These are phyloP conservation scores for Chlamydotis undulata DNA, from an alignment of 2,113 vertebrate species.

Conservation along the genomic window DNA sequence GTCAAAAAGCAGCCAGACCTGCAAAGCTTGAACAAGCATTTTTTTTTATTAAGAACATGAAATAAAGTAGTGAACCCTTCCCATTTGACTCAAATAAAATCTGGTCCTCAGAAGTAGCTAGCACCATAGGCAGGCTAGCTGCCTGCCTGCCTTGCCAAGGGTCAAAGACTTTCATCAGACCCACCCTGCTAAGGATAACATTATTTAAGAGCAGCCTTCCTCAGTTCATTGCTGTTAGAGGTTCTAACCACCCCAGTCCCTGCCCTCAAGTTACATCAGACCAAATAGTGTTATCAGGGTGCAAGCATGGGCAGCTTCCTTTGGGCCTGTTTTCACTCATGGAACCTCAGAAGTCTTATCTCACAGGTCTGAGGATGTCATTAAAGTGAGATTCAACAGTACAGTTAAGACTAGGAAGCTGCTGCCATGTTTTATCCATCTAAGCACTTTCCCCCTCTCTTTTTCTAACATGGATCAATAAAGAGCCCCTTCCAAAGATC, in stretches of 20 bases:
- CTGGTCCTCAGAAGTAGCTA: background rate
- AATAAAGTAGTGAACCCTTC: background rate
- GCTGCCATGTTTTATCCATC: background rate
- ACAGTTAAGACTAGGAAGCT: background rate
- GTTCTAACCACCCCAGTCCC: background rate
- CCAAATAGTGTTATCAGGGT: background rate
- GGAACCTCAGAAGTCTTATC: background rate
- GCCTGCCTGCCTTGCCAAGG: background rate
- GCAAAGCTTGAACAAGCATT: slow-evolving; percentile 11
- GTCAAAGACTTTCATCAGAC: background rate
- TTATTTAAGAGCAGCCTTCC: background rate
- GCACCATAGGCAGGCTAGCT: background rate
- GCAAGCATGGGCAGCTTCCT: background rate
- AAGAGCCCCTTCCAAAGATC: background rate
- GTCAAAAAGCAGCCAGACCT: slow-evolving; percentile 9
- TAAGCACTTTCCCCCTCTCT: background rate
- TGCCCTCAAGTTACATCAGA: background rate
- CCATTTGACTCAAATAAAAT: background rate
- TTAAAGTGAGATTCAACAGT: background rate
- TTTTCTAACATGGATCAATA: background rate
- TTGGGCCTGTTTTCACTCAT: background rate
- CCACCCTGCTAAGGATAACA: background rate
- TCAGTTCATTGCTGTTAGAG: background rate
- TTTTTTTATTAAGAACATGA: slow-evolving; percentile 53
- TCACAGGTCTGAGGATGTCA: background rate